Evolutionary conservation across 2,888 invertebrate genomes (phyloP).

Genomic region (Belgica antarctica): DNA sequence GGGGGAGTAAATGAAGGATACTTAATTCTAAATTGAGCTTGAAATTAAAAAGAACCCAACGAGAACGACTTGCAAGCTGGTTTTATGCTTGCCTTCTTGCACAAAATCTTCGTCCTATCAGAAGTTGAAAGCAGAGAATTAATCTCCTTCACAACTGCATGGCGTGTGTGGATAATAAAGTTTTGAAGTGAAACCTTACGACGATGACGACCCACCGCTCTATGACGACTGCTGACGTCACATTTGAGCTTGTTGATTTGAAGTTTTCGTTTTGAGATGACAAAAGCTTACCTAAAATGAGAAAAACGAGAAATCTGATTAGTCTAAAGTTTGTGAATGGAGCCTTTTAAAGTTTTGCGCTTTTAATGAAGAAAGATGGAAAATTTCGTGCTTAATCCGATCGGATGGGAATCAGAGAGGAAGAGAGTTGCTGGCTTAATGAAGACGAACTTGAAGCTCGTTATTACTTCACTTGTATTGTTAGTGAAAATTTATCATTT

Average conservation of each 20-base stretch:
- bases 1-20: conserved; percentile 35
- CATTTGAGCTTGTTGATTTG: conserved; percentile 27
- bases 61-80: background rate
- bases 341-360: background rate
- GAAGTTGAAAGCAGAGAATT: conserved; percentile 2
- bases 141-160: conserved; percentile 18
- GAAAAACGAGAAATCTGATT: conserved; percentile 19
- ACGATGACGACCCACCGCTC: background rate
- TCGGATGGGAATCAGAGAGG: too few species aligned
- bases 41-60: conserved; percentile 20
- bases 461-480: too few species aligned
- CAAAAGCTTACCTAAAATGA: conserved; percentile 30
- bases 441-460: too few species aligned
- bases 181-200: conserved; percentile 1
- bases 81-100: conserved; percentile 6
- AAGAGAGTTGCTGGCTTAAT: too few species aligned
- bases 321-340: conserved; percentile 13
- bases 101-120: background rate
- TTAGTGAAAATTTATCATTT: too few species aligned
- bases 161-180: conserved; percentile 5
- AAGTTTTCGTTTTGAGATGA: background rate
- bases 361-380: too few species aligned
- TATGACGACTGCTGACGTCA: background rate
- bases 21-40: conserved; percentile 35
- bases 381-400: too few species aligned